Base-by-base conservation (phyloP, 2,888 invertebrate genomes). In the Scrobipalpa costella region DNA sequence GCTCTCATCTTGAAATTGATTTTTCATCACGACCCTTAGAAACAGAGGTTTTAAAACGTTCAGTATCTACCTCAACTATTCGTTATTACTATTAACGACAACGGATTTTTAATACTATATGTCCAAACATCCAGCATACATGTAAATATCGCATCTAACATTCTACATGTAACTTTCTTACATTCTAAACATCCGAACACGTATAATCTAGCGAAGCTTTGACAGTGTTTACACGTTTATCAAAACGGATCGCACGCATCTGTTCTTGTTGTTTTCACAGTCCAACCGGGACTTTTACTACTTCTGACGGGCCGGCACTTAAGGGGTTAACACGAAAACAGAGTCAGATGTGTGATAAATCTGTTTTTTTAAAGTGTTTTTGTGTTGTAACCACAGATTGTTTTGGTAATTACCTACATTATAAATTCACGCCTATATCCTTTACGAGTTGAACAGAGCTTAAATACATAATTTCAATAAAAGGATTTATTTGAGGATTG, bases 241-340 rank as follows among this genome's bases (percentile, higher is more conserved):
- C 15, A 15, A 44, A 44, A 44, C 44, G 44, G 44, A 44, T 44
- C 44, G 44, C 15, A n/a, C 44, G 44, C 44, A 44, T 15, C 11
- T 40, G 40, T 40, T 40, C 40, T n/a, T 13, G 13, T 40, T 40
- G 40, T 40, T 40, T 40, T 40, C 40, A 40, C 13, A 40, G 40
- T 40, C 40, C n/a, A n/a, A 40, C n/a, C 44, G 44, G 44, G 15
- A 44, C 44, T 44, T 44, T 44, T 44, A 44, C 15, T 15, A n/a
- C 44, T 44, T 15, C 44, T 44, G 44, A 44, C 44, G 44, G n/a
- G 44, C 15, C 44, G 44, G 44, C 44, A 44, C n/a, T 44, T 44
- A n/a, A 44, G 15, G 44, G 44, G 44, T 44, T 44, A 44, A 15
- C 44, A 44, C 44, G 44, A 44, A 44, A n/a, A 44, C 44, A 44